These are phyloP conservation scores for Nyctereutes procyonoides DNA, from an alignment of 2,113 vertebrate genomes.

Conservation along the genomic window DNA sequence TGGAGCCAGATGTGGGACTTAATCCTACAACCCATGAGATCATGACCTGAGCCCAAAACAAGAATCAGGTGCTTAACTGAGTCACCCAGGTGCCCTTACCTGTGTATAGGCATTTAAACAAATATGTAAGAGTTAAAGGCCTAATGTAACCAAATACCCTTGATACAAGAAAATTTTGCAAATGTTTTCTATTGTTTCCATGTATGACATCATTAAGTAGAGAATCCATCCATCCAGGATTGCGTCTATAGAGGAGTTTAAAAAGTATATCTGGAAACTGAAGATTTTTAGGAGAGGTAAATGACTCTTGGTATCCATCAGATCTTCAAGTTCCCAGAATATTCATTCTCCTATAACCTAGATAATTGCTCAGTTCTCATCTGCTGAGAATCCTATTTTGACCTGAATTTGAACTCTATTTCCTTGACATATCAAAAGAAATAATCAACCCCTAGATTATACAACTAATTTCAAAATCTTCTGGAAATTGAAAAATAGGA, in stretches of 20 bases:
- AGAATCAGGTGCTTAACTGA: not conserved
- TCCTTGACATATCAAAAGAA: not conserved
- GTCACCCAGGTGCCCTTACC: not conserved
- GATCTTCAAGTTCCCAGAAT: not conserved
- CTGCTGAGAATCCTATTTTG: not conserved
- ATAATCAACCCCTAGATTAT: not conserved
- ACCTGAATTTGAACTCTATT: not conserved
- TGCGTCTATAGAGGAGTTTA: not conserved
- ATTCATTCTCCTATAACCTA: not conserved
- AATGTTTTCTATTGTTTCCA: not conserved
- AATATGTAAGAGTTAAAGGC: not conserved
- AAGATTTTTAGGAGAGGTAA: not conserved
- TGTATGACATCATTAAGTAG: not conserved
- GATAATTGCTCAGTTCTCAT: not conserved
- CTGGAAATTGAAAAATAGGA: not conserved
- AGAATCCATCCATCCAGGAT: not conserved
- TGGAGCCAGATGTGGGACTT: not conserved
- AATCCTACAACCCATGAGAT: not conserved
- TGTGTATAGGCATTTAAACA: not conserved
- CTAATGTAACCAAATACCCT: not conserved
- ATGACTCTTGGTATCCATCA: not conserved
- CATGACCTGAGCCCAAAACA: not conserved
- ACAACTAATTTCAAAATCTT: constrained; percentile 29
- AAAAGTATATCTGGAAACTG: not conserved
- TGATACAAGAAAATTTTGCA: not conserved